These are phyloP conservation scores for Myotis davidii DNA, from an alignment of 2,113 vertebrate species.

Conservation along the genomic window DNA sequence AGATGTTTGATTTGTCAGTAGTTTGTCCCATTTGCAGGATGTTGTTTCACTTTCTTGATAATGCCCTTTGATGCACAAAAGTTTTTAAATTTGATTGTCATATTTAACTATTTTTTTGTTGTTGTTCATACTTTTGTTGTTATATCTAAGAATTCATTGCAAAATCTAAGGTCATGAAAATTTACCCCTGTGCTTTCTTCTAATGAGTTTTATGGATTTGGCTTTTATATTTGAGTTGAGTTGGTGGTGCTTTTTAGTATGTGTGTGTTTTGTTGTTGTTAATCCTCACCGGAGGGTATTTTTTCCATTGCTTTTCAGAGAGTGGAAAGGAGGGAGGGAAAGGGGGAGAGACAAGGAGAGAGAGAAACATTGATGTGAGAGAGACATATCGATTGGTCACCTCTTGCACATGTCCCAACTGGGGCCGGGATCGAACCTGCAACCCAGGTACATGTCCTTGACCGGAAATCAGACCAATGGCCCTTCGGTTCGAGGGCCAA, in stretches of 20 bases:
- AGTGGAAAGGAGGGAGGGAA: too few relatives aligned
- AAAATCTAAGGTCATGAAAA: neutral
- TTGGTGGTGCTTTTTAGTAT: neutral
- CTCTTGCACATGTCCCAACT: too few relatives aligned
- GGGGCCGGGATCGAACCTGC: too few relatives aligned
- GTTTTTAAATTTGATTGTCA: neutral
- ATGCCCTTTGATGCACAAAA: neutral
- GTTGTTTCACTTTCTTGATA: constrained; percentile 28
- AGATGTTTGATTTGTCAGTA: neutral
- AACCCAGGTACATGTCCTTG: too few relatives aligned
- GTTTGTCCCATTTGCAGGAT: neutral
- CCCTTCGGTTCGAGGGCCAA: too few relatives aligned
- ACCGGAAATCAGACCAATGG: too few relatives aligned
- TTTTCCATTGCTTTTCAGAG: too few relatives aligned
- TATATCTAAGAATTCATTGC: constrained; percentile 5
- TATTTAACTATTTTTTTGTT: neutral
- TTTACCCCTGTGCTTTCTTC: neutral
- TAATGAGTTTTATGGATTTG: neutral
- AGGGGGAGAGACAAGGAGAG: too few relatives aligned
- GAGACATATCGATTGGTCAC: too few relatives aligned
- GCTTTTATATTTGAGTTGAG: neutral
- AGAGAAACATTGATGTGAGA: too few relatives aligned
- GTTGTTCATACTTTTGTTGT: neutral
- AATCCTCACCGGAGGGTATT: too few relatives aligned
- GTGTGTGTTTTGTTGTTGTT: too few relatives aligned